Base-by-base conservation (phyloP, 2,797 vertebrate species). In the Margarornis squamiger region DNA sequence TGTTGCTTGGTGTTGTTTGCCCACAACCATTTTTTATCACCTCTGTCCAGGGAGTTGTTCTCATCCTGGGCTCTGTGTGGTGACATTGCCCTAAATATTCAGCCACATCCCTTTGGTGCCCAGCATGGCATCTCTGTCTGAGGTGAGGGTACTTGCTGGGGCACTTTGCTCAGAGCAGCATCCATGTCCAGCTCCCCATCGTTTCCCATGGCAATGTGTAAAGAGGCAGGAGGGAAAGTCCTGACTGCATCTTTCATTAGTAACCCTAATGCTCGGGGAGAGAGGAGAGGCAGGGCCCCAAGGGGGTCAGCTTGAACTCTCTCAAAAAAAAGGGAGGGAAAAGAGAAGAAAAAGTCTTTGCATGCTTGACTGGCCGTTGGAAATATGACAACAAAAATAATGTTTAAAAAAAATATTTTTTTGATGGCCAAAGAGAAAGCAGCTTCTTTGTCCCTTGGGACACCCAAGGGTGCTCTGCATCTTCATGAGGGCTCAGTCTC, bases 221-320 rank as follows among this genome's bases (percentile, higher is more conserved):
- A 89, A 82, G 65, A 36, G 45, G 52, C 2, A 41, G 87, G 78
- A 95, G 82, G 72, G 79, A 51, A 68, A 84, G 58, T 90, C 82
- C 61, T 45, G 36, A 34, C 73, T 86, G 43, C 3, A 4, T 83
- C 76, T 94, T 93, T 92, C 54, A 55, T 86, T 58, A 68, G 32
- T 63, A 86, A 86, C 65, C 57, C 49, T 83, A 57, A 80, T 54
- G 87, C 61, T 49, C 1, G 0, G 6, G 24, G 26, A 38, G 45
- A 82, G 65, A 68, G 55, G 61, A 82, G 67, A 89, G 63, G 48
- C 55, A 86, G 71, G 74, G 39, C 67, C 81, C 39, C 74, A 59
- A 14, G 27, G 43, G 54, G 72, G 38, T 90, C 91, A 88, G 46
- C 79, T 78, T 4, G 2, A 94, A 36, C n/a, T 77, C 26, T 66